Evolutionary conservation across 2,888 invertebrate species (phyloP).

Genomic region (Acanthosepion lycidas): DNA sequence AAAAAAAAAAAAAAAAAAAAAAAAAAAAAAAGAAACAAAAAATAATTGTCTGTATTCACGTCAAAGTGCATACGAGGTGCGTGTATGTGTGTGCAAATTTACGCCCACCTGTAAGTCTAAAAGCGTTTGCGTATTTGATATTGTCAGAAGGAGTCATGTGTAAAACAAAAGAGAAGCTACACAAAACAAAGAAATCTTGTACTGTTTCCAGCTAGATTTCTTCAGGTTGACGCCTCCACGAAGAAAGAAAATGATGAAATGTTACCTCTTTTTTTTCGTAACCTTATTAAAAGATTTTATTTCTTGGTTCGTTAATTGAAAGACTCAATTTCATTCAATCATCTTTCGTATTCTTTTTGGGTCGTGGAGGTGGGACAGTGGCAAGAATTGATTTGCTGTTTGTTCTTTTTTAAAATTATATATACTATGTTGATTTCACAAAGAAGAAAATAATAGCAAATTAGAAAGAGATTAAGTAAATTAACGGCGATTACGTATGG

Average conservation of each 20-base stretch:
- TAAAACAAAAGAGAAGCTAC: neutral
- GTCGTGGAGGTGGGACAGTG: neutral
- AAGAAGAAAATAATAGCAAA: neutral
- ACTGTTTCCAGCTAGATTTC: neutral
- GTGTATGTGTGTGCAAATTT: too few relatives aligned
- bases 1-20: neutral
- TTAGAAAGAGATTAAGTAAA: neutral
- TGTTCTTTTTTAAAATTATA: neutral
- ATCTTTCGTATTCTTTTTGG: neutral
- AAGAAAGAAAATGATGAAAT: neutral
- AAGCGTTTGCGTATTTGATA: too few relatives aligned
- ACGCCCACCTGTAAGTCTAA: too few relatives aligned
- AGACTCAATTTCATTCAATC: conserved; percentile 4
- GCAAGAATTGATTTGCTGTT: neutral
- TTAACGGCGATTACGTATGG: neutral
- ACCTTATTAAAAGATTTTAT: neutral
- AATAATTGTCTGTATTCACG: too few relatives aligned
- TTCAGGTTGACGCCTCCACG: neutral
- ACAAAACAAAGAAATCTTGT: neutral
- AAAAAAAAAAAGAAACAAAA: neutral
- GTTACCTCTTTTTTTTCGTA: neutral
- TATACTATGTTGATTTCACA: neutral
- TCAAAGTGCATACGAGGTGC: too few relatives aligned
- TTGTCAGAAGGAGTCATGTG: too few relatives aligned
- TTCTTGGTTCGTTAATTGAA: neutral